Evolutionary conservation across 2,797 vertebrate species (phyloP).

Genomic region (Epinephelus coioides): DNA sequence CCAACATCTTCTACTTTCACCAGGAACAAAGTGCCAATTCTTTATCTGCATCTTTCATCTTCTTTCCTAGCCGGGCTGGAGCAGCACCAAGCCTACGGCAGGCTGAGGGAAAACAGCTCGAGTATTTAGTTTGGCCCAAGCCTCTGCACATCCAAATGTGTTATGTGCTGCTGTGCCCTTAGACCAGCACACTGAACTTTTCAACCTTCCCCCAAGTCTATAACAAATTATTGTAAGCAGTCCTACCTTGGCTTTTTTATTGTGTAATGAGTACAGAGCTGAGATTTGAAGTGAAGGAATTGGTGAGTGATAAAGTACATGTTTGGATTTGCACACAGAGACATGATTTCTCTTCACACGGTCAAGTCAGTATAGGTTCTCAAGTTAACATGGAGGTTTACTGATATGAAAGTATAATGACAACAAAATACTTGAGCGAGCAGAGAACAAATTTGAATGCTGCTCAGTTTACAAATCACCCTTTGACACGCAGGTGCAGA

Average conservation of each 20-base stretch:
- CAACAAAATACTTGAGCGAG: no score
- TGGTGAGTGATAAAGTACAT: constrained; percentile 48
- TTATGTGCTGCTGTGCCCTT: constrained; percentile 45
- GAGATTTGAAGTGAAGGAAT: constrained; percentile 44
- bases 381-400: no score
- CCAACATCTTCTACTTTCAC: constrained; percentile 22
- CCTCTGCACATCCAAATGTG: constrained; percentile 48
- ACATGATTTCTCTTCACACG: background rate
- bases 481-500: no score
- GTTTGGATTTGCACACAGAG: constrained; percentile 38
- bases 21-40: constrained; percentile 63
- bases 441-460: no score
- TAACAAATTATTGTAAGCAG: constrained; percentile 51
- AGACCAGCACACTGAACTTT: constrained; percentile 68
- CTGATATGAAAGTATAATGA: no score
- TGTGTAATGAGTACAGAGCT: constrained; percentile 53
- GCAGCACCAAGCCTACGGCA: constrained; percentile 58
- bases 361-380: no score
- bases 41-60: constrained; percentile 77
- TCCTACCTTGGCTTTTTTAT: constrained; percentile 43
- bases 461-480: no score
- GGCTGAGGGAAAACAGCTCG: constrained; percentile 64
- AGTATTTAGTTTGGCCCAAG: constrained; percentile 73
- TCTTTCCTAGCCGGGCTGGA: constrained; percentile 68
- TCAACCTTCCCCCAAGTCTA: constrained; percentile 61